Evolutionary conservation across 2,888 invertebrate species (phyloP).

Genomic region (Ochropleura leucogaster): DNA sequence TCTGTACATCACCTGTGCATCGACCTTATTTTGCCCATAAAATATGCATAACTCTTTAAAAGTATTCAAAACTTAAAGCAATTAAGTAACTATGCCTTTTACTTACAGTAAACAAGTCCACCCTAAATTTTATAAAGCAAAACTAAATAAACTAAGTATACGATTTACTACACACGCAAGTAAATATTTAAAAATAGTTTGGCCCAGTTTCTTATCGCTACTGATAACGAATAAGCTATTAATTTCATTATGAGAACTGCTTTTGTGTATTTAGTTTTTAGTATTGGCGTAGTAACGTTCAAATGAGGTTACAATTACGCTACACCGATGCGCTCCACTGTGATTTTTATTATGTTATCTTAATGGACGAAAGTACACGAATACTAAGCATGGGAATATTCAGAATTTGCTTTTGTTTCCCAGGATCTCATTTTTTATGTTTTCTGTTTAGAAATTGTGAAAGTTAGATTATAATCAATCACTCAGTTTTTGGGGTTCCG

Average conservation of each 20-base stretch:
- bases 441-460: background rate
- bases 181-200: conserved; percentile 29
- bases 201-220: conserved; percentile 36
- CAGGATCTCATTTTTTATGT: background rate
- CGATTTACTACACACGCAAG: conserved; percentile 18
- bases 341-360: conserved; percentile 13
- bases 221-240: conserved; percentile 38
- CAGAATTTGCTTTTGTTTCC: background rate
- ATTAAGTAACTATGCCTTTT: background rate
- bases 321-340: background rate
- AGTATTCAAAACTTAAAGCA: background rate
- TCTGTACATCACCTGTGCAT: too few relatives aligned
- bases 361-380: background rate
- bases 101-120: background rate
- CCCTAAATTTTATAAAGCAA: background rate
- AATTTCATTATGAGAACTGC: conserved; percentile 15
- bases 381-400: background rate
- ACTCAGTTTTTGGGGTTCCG: too few relatives aligned
- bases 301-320: conserved; percentile 26
- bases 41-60: too few relatives aligned
- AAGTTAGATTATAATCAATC: background rate
- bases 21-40: too few relatives aligned
- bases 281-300: conserved; percentile 4
- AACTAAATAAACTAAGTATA: background rate
- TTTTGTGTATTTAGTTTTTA: conserved; percentile 22